Conservation (phyloP, 1,140 invertebrate species). For the Diachasmimorpha longicaudata region DNA sequence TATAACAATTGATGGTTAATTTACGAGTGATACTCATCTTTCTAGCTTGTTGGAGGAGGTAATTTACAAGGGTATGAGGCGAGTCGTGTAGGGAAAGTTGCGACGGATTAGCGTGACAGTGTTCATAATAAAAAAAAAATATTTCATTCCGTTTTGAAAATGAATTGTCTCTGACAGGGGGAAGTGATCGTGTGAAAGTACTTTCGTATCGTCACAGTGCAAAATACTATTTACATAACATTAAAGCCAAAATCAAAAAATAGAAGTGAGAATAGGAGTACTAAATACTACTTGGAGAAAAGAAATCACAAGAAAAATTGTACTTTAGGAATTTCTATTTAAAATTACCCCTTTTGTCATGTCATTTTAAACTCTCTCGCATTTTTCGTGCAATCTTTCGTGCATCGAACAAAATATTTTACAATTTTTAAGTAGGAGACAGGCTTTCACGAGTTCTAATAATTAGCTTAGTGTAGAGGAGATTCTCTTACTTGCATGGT, state of each 20-base stretch:
- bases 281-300: background rate
- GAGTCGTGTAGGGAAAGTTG: constrained; percentile 20
- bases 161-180: constrained; percentile 3
- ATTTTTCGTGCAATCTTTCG: too few species aligned
- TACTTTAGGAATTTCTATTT: too few species aligned
- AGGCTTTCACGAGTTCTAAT: background rate
- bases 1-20: background rate
- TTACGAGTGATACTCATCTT: background rate
- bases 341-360: too few species aligned
- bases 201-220: background rate
- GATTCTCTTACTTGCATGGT: constrained; percentile 79
- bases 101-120: constrained; percentile 13
- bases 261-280: background rate
- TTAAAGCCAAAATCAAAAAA: background rate
- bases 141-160: constrained; percentile 3
- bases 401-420: background rate
- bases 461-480: background rate
- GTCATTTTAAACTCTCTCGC: too few species aligned
- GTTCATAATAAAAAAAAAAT: constrained; percentile 5
- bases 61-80: constrained; percentile 3
- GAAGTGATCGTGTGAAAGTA: constrained; percentile 18
- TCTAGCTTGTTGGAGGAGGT: background rate
- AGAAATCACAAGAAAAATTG: background rate
- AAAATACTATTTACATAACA: background rate
- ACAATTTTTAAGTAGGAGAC: background rate